Evolutionary conservation across 2,113 vertebrate species (phyloP).

Genomic region (Psophia crepitans): DNA sequence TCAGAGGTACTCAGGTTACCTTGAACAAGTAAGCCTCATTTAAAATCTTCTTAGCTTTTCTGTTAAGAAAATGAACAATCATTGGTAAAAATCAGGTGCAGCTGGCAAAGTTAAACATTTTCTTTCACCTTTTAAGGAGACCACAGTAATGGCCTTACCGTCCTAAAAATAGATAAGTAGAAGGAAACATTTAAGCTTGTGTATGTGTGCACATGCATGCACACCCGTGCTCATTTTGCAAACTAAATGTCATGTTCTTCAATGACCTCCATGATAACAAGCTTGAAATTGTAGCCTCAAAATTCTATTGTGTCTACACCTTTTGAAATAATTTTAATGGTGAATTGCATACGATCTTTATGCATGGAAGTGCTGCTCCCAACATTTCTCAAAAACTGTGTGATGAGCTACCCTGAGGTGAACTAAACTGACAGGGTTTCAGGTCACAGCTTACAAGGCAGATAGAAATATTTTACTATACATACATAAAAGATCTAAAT

Average conservation of each 20-base stretch:
- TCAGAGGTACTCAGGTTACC: neutral
- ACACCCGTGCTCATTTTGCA: neutral
- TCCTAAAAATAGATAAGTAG: neutral
- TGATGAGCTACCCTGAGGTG: neutral
- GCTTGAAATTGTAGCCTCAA: neutral
- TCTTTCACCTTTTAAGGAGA: neutral
- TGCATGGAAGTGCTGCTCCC: neutral
- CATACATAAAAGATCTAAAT: neutral
- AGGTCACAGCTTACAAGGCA: neutral
- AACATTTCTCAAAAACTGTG: neutral
- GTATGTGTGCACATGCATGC: neutral
- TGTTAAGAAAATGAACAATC: neutral
- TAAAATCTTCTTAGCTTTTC: neutral
- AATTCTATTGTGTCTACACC: neutral
- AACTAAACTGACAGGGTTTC: neutral
- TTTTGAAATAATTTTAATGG: neutral
- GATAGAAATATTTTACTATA: neutral
- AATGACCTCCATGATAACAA: neutral
- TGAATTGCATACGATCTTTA: neutral
- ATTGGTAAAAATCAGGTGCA: neutral
- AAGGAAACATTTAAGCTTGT: neutral
- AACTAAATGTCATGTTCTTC: neutral
- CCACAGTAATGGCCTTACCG: neutral
- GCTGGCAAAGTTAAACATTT: neutral
- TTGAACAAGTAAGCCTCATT: neutral